Percentiles rank a stretch among this genome's conserved stretches.
Evolutionary conservation across 2,113 vertebrate genomes (phyloP).

Genomic region (Centropus unirufus): DNA sequence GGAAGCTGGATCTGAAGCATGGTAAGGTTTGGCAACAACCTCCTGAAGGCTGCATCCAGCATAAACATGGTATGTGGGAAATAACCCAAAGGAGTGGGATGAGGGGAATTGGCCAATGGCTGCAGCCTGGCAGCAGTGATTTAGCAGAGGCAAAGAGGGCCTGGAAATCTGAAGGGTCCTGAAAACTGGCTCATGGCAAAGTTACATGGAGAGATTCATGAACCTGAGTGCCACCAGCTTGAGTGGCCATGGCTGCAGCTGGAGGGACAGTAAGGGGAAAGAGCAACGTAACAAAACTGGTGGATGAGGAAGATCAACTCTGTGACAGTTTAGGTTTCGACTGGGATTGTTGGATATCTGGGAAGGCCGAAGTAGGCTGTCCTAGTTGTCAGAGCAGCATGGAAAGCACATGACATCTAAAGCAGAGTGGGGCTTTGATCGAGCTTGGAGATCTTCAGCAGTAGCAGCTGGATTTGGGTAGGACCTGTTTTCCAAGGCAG

Average conservation of each 20-base stretch:
- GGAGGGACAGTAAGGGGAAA: neutral
- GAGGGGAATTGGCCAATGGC: neutral
- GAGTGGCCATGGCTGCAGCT: neutral
- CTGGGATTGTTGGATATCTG: neutral
- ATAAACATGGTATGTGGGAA: accelerated
- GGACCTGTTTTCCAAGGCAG: neutral
- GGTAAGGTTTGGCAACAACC: neutral
- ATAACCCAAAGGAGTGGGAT: accelerated
- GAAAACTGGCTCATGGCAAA: neutral
- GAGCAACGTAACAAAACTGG: too few relatives aligned
- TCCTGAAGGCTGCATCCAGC: neutral
- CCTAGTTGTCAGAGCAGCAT: neutral
- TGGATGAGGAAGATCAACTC: neutral
- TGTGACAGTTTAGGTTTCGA: neutral
- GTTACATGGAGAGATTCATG: accelerated
- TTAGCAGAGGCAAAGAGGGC: neutral
- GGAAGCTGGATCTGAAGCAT: accelerated
- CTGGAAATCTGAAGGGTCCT: neutral
- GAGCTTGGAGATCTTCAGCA: neutral
- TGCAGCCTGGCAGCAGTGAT: neutral
- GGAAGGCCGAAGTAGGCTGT: accelerated
- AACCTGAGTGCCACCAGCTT: accelerated
- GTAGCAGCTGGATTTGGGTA: neutral
- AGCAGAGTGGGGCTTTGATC: too few relatives aligned
- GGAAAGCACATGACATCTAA: neutral